phyloP scores from a whole-genome alignment of 2,113 vertebrate species.

The Urocolius indicus region DNA sequence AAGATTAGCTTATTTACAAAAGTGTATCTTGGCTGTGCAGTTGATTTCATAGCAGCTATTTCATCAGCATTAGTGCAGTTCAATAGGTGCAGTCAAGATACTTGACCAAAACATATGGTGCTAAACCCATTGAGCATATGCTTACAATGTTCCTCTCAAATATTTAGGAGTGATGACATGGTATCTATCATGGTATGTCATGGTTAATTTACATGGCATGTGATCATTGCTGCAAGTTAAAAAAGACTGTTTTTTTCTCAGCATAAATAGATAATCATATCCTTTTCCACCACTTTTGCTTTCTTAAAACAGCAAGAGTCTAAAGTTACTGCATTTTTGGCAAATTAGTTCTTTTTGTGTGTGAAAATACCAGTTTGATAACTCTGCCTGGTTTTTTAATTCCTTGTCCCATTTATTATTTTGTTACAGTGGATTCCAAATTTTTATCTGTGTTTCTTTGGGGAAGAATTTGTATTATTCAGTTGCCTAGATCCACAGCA shows the following conservation, averaged over 20 bases:
- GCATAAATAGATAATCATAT: not conserved
- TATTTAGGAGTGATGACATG: not conserved
- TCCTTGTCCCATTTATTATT: constrained; percentile 41
- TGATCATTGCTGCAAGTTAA: not conserved
- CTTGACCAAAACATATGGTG: not conserved
- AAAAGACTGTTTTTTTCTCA: not conserved
- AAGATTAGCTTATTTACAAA: not conserved
- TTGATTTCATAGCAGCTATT: not conserved
- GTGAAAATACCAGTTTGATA: constrained; percentile 28
- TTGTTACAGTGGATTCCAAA: not conserved
- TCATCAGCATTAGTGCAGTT: not conserved
- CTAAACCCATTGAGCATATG: not conserved
- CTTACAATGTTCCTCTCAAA: not conserved
- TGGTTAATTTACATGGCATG: not conserved
- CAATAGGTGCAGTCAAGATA: not conserved
- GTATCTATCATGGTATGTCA: not conserved
- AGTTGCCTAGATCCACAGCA: constrained; percentile 35
- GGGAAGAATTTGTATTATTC: constrained; percentile 35
- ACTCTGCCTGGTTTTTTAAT: not conserved
- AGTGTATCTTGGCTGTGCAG: not conserved
- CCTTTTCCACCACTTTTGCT: not conserved
- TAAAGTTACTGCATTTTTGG: constrained; percentile 6
- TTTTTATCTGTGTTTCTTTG: constrained; percentile 22
- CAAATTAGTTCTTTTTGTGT: not conserved
- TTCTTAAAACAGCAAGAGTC: constrained; percentile 21